These are phyloP conservation scores for Protobothrops flavoviridis DNA, from an alignment of 2,113 vertebrate species.

Conservation along the genomic window DNA sequence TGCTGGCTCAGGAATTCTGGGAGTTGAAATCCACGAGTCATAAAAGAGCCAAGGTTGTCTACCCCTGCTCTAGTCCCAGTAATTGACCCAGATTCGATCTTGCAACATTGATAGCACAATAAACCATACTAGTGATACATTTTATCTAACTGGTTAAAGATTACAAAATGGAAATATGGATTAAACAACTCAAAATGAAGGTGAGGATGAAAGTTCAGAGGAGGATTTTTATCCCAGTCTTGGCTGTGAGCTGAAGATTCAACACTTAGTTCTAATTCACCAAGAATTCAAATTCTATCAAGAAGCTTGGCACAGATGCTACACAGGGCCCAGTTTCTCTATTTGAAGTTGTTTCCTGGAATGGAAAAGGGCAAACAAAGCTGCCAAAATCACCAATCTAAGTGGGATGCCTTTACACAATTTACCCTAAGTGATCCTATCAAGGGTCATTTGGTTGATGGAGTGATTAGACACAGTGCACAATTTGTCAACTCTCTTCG, in stretches of 20 bases:
- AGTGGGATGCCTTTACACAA: not conserved
- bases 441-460: too few relatives aligned
- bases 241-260: not conserved
- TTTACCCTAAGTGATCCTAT: too few relatives aligned
- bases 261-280: not conserved
- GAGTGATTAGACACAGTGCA: not conserved
- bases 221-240: not conserved
- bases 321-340: not conserved
- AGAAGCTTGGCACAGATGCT: not conserved
- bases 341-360: not conserved
- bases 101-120: not conserved
- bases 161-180: too few relatives aligned
- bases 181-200: not conserved
- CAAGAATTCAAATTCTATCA: not conserved
- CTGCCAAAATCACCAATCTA: not conserved
- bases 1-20: too few relatives aligned
- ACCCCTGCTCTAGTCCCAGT: not conserved
- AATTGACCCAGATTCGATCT: not conserved
- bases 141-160: not conserved
- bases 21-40: too few relatives aligned
- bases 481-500: not conserved
- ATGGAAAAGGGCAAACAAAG: not conserved
- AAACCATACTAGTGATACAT: not conserved
- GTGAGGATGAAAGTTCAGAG: not conserved
- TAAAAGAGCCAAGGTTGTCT: too few relatives aligned